These are phyloP conservation scores for Zaprionus ghesquierei DNA, from an alignment of 1,140 invertebrate genomes.

Conservation along the genomic window DNA sequence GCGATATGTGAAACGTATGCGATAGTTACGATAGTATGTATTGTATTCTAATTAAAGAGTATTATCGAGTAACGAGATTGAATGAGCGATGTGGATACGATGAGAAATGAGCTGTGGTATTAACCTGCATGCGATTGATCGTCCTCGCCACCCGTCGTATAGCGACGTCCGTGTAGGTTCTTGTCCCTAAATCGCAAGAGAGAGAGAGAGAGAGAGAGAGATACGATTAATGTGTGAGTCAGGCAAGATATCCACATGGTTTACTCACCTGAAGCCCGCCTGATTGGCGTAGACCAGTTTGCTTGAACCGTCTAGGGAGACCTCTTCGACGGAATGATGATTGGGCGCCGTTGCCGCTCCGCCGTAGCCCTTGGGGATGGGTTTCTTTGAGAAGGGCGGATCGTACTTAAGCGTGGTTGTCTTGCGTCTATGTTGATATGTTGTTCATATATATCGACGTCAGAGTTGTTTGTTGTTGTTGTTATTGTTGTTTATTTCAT, in stretches of 20 bases:
- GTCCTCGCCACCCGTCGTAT: constrained; percentile 88
- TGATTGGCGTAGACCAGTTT: constrained; percentile 91
- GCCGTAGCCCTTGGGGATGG: constrained; percentile 88
- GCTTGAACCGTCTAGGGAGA: constrained; percentile 89
- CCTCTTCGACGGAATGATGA: constrained; percentile 88
- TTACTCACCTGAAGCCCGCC: constrained; percentile 90
- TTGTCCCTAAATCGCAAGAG: constrained; percentile 85
- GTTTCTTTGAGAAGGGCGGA: constrained; percentile 92
- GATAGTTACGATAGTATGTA: constrained; percentile 26
- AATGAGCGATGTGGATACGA: constrained; percentile 18
- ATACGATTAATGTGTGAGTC: not conserved
- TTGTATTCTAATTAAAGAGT: not conserved
- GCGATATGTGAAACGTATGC: constrained; percentile 24
- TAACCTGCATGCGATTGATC: constrained; percentile 89
- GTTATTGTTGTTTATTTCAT: constrained; percentile 28
- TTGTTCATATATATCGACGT: constrained; percentile 29
- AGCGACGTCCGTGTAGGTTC: constrained; percentile 87
- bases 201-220: not conserved
- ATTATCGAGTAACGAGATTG: not conserved
- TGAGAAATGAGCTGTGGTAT: constrained; percentile 29
- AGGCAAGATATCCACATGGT: not conserved
- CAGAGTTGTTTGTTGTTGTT: constrained; percentile 42
- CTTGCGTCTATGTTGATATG: constrained; percentile 87
- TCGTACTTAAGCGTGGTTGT: constrained; percentile 94
- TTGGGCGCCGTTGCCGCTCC: constrained; percentile 86